Base-by-base conservation (phyloP, 2,113 vertebrate species). In the Syrrhaptes paradoxus region DNA sequence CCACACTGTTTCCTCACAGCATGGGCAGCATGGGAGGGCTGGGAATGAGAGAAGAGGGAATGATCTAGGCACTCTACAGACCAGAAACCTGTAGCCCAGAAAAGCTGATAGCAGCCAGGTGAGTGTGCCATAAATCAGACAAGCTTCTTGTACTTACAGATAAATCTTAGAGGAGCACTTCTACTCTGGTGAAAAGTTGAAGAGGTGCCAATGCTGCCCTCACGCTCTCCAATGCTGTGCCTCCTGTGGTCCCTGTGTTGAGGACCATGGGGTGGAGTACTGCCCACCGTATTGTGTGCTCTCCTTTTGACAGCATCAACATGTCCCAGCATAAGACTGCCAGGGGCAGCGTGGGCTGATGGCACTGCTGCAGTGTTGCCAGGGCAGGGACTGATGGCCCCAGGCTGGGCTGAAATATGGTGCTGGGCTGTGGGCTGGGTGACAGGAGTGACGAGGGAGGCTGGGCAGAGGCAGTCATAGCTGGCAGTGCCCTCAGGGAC, bases 391-490 rank as follows among this genome's bases (percentile, higher is more conserved):
- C 22, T 36, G 34, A 59, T 9, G 16, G 32, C 22, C 51, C 15
- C 45, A 54, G 41, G 11, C 7, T 70, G 57, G 55, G 36, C 49
- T 78, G 48, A 78, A 38, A 24, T 28, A 20, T 51, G 46, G 17
- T 57, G 11, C 25, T 66, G 41, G 24, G 41, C n/a, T 20, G 13
- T n/a, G 51, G 58, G 24, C 58, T 77, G 51, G 17, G 22, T 38
- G 34, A 25, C 0, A 2, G 10, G 13, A 65, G 45, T 18, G 14
- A n/a, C 1, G 1, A 18, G 17, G 21, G 4, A 58, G 43, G 28
- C 59, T 71, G 57, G 18, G 34, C 24, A 61, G 68, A 38, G 51
- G 5, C 22, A 45, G 31, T 20, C 46, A 55, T 19, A 46, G 51
- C 34, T 85, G 85, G 41, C 17, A 75, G 52, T 46, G 36, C 15